These are phyloP conservation scores for Spea bombifrons DNA, from an alignment of 2,113 vertebrate genomes.

Conservation along the genomic window DNA sequence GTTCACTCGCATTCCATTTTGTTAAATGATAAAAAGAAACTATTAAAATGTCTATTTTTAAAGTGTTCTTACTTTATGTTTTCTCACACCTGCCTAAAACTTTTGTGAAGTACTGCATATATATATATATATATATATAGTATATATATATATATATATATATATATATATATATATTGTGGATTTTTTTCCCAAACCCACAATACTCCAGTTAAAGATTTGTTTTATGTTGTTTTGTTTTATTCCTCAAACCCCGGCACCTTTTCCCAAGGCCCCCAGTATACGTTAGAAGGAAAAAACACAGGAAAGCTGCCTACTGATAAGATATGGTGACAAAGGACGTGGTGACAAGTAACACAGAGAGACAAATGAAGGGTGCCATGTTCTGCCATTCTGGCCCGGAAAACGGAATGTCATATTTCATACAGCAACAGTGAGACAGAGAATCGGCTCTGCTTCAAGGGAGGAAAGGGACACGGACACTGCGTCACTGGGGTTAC, in stretches of 20 bases:
- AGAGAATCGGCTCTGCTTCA: constrained; percentile 25
- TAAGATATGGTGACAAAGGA: constrained; percentile 48
- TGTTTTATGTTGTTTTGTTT: constrained; percentile 28
- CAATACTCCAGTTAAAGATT: background rate
- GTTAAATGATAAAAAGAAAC: too few species aligned
- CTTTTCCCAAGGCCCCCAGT: constrained; percentile 28
- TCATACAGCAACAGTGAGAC: constrained; percentile 19
- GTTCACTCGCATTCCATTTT: too few species aligned
- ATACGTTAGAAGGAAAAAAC: constrained; percentile 43
- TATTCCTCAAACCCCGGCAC: constrained; percentile 7
- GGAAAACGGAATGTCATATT: constrained; percentile 49
- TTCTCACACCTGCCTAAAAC: too few species aligned
- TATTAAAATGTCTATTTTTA: too few species aligned
- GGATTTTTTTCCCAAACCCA: background rate
- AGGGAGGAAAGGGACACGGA: constrained; percentile 37
- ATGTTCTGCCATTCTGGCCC: constrained; percentile 43
- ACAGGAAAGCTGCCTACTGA: constrained; percentile 49
- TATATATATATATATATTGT: too few species aligned
- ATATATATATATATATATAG: too few species aligned
- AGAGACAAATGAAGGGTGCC: constrained; percentile 43
- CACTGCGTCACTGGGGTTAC: constrained; percentile 34
- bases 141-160: too few species aligned
- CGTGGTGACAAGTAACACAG: constrained; percentile 40
- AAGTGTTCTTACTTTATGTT: too few species aligned
- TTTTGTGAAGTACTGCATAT: too few species aligned